These are phyloP conservation scores for Noctua pronuba DNA, from an alignment of 2,888 invertebrate species.

Conservation along the genomic window DNA sequence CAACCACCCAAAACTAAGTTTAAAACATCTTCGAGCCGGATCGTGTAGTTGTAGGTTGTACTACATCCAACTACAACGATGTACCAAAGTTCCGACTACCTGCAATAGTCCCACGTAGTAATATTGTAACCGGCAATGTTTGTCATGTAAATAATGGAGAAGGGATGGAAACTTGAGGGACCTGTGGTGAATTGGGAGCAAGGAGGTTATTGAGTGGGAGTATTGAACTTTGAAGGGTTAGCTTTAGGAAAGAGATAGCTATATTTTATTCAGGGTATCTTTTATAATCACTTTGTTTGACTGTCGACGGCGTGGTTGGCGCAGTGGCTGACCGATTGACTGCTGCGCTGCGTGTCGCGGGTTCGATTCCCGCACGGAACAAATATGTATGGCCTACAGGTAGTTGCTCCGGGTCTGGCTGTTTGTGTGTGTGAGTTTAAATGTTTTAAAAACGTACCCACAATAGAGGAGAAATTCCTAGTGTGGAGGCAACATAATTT, in stretches of 20 bases:
- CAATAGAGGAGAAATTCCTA: no score
- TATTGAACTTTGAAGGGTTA: constrained; percentile 29
- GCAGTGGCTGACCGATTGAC: no score
- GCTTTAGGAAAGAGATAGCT: neutral
- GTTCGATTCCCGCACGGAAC: no score
- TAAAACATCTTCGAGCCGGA: constrained; percentile 25
- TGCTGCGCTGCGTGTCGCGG: no score
- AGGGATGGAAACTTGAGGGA: constrained; percentile 46
- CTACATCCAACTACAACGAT: constrained; percentile 8
- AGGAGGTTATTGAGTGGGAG: constrained; percentile 24
- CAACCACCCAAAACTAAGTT: neutral
- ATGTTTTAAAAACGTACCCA: no score
- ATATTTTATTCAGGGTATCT: neutral
- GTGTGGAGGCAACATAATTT: no score
- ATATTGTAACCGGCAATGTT: constrained; percentile 42
- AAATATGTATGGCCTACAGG: no score
- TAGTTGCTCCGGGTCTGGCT: no score
- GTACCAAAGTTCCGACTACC: constrained; percentile 25
- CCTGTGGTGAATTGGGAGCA: neutral
- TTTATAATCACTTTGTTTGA: neutral
- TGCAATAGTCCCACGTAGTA: constrained; percentile 17
- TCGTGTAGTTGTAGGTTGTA: constrained; percentile 13
- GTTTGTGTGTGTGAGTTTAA: no score
- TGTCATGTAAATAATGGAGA: constrained; percentile 55
- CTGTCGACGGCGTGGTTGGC: no score